A percentile compares a stretch with the other conserved stretches of the same genome.
phyloP scores from a whole-genome alignment of 1,140 invertebrate genomes.

The Aricia agestis region DNA sequence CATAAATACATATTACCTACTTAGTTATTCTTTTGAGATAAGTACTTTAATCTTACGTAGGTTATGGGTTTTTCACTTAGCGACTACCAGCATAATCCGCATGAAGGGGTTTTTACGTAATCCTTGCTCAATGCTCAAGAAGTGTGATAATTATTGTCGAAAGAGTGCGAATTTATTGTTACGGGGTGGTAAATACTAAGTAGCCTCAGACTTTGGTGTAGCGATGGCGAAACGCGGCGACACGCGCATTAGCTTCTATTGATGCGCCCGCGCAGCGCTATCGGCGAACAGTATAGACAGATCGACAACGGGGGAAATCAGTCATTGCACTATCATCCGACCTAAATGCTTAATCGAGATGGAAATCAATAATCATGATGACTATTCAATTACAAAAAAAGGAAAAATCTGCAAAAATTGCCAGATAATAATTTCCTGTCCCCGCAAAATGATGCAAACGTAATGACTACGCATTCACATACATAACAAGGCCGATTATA shows the following conservation, averaged over 20 bases:
- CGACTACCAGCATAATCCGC: no score
- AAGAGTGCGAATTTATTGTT: constrained; percentile 46
- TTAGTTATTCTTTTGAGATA: no score
- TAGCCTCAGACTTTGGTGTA: constrained; percentile 33
- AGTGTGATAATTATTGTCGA: constrained; percentile 29
- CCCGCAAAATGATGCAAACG: constrained; percentile 25
- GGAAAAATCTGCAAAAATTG: constrained; percentile 53
- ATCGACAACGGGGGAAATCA: constrained; percentile 50
- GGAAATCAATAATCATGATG: constrained; percentile 55
- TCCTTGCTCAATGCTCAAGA: background rate
- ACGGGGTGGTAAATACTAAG: constrained; percentile 40
- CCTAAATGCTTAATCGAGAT: constrained; percentile 65
- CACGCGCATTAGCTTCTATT: constrained; percentile 66
- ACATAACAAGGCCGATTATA: constrained; percentile 49
- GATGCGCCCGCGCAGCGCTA: constrained; percentile 44
- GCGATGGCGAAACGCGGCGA: constrained; percentile 62
- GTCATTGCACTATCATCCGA: constrained; percentile 45
- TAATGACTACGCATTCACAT: constrained; percentile 47
- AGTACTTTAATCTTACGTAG: no score
- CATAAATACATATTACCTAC: no score
- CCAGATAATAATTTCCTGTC: constrained; percentile 67
- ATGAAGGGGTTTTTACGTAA: background rate
- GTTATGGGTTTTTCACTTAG: no score
- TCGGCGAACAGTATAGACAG: constrained; percentile 23
- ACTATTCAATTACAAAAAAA: constrained; percentile 59